phyloP scores from a whole-genome alignment of 2,113 vertebrate species.

The Enhydra lutris region DNA sequence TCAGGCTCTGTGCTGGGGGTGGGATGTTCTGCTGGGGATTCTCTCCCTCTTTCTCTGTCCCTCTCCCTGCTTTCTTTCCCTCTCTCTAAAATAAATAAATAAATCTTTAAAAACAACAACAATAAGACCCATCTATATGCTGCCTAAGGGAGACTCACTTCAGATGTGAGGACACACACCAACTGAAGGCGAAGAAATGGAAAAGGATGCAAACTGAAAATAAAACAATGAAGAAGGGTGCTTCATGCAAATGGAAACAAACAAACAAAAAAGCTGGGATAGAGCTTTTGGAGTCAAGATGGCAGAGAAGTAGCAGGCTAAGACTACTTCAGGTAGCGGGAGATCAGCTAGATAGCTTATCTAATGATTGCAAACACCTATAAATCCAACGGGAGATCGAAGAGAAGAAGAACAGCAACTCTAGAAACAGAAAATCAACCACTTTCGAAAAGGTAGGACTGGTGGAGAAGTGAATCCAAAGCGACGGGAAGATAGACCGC shows the following conservation, averaged over 20 bases:
- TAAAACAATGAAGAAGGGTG: not conserved
- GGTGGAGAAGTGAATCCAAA: too few species aligned
- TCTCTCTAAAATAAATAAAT: not conserved
- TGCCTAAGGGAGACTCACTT: not conserved
- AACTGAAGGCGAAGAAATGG: not conserved
- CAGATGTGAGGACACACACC: not conserved
- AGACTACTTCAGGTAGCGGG: too few species aligned
- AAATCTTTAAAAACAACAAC: not conserved
- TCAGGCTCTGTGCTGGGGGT: not conserved
- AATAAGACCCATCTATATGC: not conserved
- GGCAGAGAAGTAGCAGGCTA: too few species aligned
- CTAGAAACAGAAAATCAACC: too few species aligned
- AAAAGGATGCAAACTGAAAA: not conserved
- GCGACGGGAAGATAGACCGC: too few species aligned
- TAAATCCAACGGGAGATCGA: too few species aligned
- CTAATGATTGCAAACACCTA: too few species aligned
- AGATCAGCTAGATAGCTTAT: too few species aligned
- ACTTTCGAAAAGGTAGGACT: too few species aligned
- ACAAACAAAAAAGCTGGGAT: not conserved
- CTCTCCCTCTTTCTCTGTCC: not conserved
- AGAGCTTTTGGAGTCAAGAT: too few species aligned
- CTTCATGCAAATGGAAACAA: not conserved
- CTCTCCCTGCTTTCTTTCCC: not conserved
- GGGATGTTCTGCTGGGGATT: not conserved
- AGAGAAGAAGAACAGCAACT: too few species aligned